Base-by-base conservation (phyloP, 2,113 vertebrate genomes). In the Cyprinodon tularosa region DNA sequence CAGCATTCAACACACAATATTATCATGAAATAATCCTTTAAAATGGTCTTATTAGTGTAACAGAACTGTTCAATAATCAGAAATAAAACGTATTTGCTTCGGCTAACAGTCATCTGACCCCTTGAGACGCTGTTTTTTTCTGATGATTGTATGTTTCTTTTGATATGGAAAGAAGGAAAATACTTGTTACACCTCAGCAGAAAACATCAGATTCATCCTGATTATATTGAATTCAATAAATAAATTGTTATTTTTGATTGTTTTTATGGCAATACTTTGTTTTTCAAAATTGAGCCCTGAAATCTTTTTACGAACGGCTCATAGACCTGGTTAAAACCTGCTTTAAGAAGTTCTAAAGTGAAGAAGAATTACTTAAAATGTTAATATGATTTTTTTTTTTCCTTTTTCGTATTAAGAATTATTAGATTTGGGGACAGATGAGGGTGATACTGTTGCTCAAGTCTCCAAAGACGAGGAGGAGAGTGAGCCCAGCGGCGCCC, bases 401-500 rank as follows among this genome's bases (percentile, higher is more conserved):
- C 13, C 13, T 68, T 44, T 57, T 20, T n/a, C n/a, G 17, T 22
- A 0, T 6, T 2, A 70, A 90, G 87, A 86, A 9, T 45, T 82
- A 29, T 96, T 96, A 60, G 95, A 96, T 76, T 91, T 97, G 89
- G 97, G 97, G 86, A 96, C 95, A 0, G 93, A 95, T 57, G 96
- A 96, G 73, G 95, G 97, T 44, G 95, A 96, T 62, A 62, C 71
- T 22, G 8, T 65, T 84, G 90, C 94, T 71, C 95, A 95, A 47
- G 89, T 95, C 77, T 93, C 93, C 81, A 93, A 91, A 1, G 95
- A 96, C 70, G 95, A 94, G 10, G 93, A 94, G 38, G 95, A 94
- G 36, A 92, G 95, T 93, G 92, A 96, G 94, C 92, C 59, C 0
- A 96, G 95, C 2, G 94, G 95, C 3, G 94, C 94, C 12, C 96